These are phyloP conservation scores for Amphipyra berbera DNA, from an alignment of 2,888 invertebrate genomes.

Conservation along the genomic window DNA sequence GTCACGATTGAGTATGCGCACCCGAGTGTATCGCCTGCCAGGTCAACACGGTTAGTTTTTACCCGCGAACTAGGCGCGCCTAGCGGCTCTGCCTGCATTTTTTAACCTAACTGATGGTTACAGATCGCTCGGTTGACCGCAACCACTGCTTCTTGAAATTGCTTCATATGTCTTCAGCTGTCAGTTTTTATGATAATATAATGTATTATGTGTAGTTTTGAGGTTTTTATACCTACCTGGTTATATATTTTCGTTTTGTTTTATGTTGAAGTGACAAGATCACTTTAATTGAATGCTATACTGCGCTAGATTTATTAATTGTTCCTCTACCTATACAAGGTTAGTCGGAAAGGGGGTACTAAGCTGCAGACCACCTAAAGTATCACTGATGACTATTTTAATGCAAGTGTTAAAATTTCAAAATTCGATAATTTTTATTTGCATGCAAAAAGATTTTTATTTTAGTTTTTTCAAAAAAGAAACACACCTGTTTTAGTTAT, in stretches of 20 bases:
- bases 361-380: no score
- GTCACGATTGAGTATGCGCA: conserved; percentile 79
- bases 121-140: conserved; percentile 56
- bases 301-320: no score
- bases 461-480: no score
- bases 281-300: no score
- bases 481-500: no score
- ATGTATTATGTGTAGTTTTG: conserved; percentile 23
- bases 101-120: conserved; percentile 56
- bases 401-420: no score
- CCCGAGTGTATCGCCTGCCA: conserved; percentile 82
- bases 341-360: no score
- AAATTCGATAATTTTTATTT: no score
- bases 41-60: conserved; percentile 80
- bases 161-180: conserved; percentile 53
- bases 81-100: conserved; percentile 70
- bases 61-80: conserved; percentile 68
- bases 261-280: not conserved
- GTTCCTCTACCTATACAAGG: no score
- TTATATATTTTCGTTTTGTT: conserved; percentile 20
- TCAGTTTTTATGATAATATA: conserved; percentile 48
- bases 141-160: conserved; percentile 59
- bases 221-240: conserved; percentile 9
- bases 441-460: no score
- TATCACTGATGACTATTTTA: no score